These are phyloP conservation scores for Chaetogeoica ovagalla DNA, from an alignment of 2,888 invertebrate genomes.

Conservation along the genomic window DNA sequence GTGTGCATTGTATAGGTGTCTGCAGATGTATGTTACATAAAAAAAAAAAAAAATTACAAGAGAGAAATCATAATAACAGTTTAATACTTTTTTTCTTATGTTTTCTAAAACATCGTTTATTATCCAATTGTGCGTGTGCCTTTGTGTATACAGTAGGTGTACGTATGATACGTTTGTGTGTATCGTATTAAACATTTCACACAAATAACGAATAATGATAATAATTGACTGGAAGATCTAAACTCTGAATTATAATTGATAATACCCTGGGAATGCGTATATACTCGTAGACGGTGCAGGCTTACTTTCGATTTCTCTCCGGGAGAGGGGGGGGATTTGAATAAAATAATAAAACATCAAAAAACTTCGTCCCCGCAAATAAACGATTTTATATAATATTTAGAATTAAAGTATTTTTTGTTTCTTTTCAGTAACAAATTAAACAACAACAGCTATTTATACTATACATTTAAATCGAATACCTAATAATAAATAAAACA, in stretches of 20 bases:
- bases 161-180: neutral
- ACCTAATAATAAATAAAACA: too few relatives aligned
- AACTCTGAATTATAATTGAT: conserved; percentile 26
- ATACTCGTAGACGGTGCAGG: neutral
- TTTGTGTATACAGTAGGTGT: neutral
- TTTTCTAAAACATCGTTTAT: conserved; percentile 20
- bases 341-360: too few relatives aligned
- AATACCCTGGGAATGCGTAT: conserved; percentile 9
- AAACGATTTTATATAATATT: too few relatives aligned
- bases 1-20: neutral
- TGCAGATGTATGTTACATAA: conserved; percentile 17
- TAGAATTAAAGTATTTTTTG: too few relatives aligned
- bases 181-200: conserved; percentile 7
- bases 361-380: too few relatives aligned
- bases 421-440: too few relatives aligned
- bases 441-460: too few relatives aligned
- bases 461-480: too few relatives aligned
- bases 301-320: too few relatives aligned
- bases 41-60: neutral
- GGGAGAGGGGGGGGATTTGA: too few relatives aligned
- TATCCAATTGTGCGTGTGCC: neutral
- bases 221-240: conserved; percentile 13
- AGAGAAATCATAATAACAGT: conserved; percentile 42
- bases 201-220: neutral
- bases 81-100: conserved; percentile 2